phyloP scores from a whole-genome alignment of 2,888 invertebrate genomes.

The Netelia inedita region DNA sequence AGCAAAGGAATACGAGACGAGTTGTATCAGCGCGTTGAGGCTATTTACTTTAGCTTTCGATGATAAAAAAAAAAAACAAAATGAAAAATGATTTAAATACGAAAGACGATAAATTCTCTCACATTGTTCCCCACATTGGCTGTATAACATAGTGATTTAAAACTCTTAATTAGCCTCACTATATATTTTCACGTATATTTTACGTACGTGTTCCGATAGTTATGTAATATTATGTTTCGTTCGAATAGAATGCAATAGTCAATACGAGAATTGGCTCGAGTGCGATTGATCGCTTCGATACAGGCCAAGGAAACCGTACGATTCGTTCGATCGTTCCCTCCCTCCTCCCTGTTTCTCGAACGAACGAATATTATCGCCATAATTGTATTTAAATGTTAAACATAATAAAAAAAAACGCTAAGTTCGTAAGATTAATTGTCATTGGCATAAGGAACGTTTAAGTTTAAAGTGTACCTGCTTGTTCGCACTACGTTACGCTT shows the following conservation, averaged over 20 bases:
- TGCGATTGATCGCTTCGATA: conserved; percentile 32
- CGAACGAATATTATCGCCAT: conserved; percentile 76
- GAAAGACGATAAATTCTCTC: conserved; percentile 26
- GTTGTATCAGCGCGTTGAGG: conserved; percentile 83
- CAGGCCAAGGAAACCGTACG: conserved; percentile 8
- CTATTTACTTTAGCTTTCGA: conserved; percentile 63
- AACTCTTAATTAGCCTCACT: conserved; percentile 12
- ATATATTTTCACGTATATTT: conserved; percentile 4
- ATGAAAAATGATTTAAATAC: conserved; percentile 18
- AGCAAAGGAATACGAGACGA: conserved; percentile 83
- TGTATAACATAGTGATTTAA: conserved; percentile 32
- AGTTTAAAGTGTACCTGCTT: conserved; percentile 53
- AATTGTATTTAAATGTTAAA: conserved; percentile 65
- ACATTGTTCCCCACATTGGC: conserved; percentile 53
- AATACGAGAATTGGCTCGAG: background rate
- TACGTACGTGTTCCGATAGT: conserved; percentile 17
- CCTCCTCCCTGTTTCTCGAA: conserved; percentile 28
- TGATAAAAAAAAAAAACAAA: background rate
- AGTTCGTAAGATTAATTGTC: conserved; percentile 32
- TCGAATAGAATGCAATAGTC: conserved; percentile 11
- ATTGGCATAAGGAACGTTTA: conserved; percentile 28
- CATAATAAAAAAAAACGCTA: conserved; percentile 1
- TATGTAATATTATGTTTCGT: conserved; percentile 35
- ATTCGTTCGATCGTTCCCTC: conserved; percentile 19
- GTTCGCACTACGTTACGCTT: conserved; percentile 1